Evolutionary conservation across 2,888 invertebrate species (phyloP), one percentile per base, ranked within the genome.

Genomic region (Pseudeuparius sepicola): DNA sequence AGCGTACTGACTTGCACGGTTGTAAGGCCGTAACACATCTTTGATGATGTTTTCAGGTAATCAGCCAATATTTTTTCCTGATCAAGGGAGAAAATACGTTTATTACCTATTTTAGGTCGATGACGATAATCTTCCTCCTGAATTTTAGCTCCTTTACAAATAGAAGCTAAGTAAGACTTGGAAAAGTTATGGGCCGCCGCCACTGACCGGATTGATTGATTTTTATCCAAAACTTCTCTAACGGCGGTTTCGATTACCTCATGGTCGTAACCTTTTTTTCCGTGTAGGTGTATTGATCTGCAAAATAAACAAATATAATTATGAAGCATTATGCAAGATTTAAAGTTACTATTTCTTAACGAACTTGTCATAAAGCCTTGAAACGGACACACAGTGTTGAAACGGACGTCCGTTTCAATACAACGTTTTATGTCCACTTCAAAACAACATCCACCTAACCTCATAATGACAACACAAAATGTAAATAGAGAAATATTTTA

Each of bases 1-100:
- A 10, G 30, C 30, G 20, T 11, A 30, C 24, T 32, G 32, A 32
- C 14, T 16, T 4, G 24, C 32, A 12, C 15, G 15, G 28, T 34
- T 12, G 33, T 33, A 16, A 37, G 30, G 7, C 37, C 40, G 26
- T 36, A 30, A 25, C 31, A 39, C 39, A 39, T 39, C 26, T 39
- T 36, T 26, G 35, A 36, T 5, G 31, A 24, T 15, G 35, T 39
- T 31, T 26, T 24, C 13, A 39, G 18, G 23, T 38, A 38, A 34
- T 18, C 25, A 10, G 18, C 37, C 13, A 37, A 16, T 18, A 34
- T n/a, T 15, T 34, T 34, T 15, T 37, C 27, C 24, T 37, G 28
- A 3, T 34, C 34, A 14, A 3, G 4, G 4, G 36, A 12, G 14
- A 36, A 36, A 20, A 31, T 36, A 12, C 31, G 31, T 26, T 14